Conservation (phyloP, 2,797 vertebrate genomes). For the Takifugu rubripes region DNA sequence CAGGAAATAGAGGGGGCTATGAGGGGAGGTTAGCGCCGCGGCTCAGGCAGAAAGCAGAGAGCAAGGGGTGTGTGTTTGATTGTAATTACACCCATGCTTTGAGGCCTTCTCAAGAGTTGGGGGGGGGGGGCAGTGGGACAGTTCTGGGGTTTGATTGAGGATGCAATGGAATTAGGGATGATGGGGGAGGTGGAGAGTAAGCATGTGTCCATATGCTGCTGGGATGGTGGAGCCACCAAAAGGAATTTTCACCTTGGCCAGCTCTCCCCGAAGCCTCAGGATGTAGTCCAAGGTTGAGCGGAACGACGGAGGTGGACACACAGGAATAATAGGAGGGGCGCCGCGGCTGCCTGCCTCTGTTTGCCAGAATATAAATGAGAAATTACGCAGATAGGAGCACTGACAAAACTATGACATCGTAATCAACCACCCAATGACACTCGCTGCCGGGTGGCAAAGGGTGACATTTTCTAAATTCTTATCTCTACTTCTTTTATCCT, state of each 20-base stretch:
- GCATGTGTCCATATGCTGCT: conserved; percentile 68
- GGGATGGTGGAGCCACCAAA: conserved; percentile 62
- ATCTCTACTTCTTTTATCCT: conserved; percentile 10
- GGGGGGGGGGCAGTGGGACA: conserved; percentile 55
- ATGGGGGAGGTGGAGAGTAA: conserved; percentile 55
- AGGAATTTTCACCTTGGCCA: conserved; percentile 62
- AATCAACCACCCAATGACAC: conserved; percentile 45
- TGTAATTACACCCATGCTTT: conserved; percentile 83
- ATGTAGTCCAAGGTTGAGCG: conserved; percentile 56
- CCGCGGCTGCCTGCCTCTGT: conserved; percentile 25
- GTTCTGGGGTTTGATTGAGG: conserved; percentile 66
- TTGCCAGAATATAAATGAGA: conserved; percentile 44
- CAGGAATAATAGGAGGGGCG: conserved; percentile 23
- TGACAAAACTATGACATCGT: conserved; percentile 36
- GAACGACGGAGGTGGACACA: conserved; percentile 24
- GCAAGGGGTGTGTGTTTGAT: conserved; percentile 79
- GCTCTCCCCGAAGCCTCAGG: conserved; percentile 36
- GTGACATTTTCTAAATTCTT: conserved; percentile 10
- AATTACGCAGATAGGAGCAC: conserved; percentile 29
- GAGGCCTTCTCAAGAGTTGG: conserved; percentile 67
- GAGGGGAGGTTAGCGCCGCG: conserved; percentile 18
- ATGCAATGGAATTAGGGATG: conserved; percentile 62
- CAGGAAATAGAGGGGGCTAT: conserved; percentile 41
- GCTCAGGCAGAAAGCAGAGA: conserved; percentile 32
- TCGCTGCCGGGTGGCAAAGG: conserved; percentile 18